Conservation (phyloP, 2,888 invertebrate species). For the Subacronicta megacephala region DNA sequence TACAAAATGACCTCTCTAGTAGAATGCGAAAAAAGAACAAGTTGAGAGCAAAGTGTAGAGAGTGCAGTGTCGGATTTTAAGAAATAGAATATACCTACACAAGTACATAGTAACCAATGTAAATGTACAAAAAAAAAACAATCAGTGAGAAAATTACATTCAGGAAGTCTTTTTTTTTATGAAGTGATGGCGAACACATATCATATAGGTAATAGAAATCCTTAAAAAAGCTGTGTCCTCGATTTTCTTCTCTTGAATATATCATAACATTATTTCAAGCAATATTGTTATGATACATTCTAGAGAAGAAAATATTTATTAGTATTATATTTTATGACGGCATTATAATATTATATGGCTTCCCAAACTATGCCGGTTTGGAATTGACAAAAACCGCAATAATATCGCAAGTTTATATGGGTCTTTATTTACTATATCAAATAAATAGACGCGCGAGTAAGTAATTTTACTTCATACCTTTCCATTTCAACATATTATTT, state of each 20-base stretch:
- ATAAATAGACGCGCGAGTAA: constrained; percentile 31
- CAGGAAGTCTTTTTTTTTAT: constrained; percentile 26
- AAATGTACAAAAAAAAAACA: constrained; percentile 31
- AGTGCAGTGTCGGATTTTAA: constrained; percentile 51
- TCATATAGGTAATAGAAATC: not conserved
- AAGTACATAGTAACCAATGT: constrained; percentile 16
- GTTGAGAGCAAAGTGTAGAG: constrained; percentile 42
- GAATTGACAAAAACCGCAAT: constrained; percentile 37
- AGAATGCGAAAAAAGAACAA: constrained; percentile 61
- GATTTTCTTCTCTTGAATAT: no score
- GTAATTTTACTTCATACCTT: constrained; percentile 41
- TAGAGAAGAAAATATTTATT: no score
- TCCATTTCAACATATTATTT: constrained; percentile 45
- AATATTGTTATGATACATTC: no score
- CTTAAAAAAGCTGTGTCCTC: no score
- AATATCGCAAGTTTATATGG: constrained; percentile 42
- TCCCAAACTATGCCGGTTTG: constrained; percentile 18
- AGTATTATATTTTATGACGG: constrained; percentile 22
- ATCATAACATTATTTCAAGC: no score
- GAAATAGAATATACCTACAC: constrained; percentile 36
- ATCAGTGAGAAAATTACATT: constrained; percentile 24
- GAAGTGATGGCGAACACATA: no score
- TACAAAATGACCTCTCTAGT: constrained; percentile 59
- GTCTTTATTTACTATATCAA: constrained; percentile 36
- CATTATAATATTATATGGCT: constrained; percentile 26